Evolutionary conservation across 2,888 invertebrate genomes (phyloP), one percentile per base, ranked within the genome.

Genomic region (Lithophane ornitopus): DNA sequence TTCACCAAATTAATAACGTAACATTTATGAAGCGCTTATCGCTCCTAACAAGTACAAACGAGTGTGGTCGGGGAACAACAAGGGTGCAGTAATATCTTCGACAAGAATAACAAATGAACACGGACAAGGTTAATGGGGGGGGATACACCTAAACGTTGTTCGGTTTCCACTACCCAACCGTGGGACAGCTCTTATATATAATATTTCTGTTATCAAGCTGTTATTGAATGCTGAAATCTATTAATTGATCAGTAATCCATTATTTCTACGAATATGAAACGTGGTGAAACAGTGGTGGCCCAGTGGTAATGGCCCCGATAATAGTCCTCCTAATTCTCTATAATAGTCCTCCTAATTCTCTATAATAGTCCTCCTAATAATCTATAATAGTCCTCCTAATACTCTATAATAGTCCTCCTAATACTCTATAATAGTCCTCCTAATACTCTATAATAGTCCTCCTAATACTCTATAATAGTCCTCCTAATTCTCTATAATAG

Each of bases 71-170:
- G 49, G 70, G 58, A 39, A 65, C 76, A 71, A 78, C 81, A 58
- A 77, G 78, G 85, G 85, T 76, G 79, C 70, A 74, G 73, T 75
- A 84, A 85, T 84, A 85, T 85, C 85, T 84, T 85, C 84, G 81
- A 70, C 76, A 65, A 75, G 76, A 85, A 81, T 85, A 85, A 85
- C 75, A 85, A 85, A 85, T 85, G 81, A 68, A 65, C 66, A 66
- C 66, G 58, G 66, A 52, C 59, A 39, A 56, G 70, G 44, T 75
- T 79, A 81, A 85, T 84, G 79, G 84, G 62, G 84, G 62, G 59
- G 72, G 58, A 82, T 73, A 67, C 49, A 66, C 66, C 63, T 71
- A 85, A 74, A 71, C 54, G 70, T 54, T 61, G 44, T 71, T 67
- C 66, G 22, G 63, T 59, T 73, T 65, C 62, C 62, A 54, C 56